Base-by-base conservation (phyloP, 2,888 invertebrate genomes). In the Caenorhabditis sp. region DNA sequence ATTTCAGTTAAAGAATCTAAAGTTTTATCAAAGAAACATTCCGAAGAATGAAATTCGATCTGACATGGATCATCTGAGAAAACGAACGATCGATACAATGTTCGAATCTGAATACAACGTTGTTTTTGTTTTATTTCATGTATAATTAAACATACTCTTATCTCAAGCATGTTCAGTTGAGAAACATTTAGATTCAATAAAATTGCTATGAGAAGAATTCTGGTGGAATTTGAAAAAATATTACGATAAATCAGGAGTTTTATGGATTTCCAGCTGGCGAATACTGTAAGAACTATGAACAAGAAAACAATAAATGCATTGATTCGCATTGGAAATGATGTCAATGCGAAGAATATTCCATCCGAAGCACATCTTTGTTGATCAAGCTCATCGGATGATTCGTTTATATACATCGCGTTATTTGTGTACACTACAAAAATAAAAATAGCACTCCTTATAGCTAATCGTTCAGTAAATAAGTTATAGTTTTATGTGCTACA, bases 41-140 rank as follows among this genome's bases (percentile, higher is more conserved):
- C 62, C 0, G 65, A 59, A n/a, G 53, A 58, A 36, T 58, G 65
- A 43, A 70, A 70, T 49, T 66, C 62, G 17, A 70, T 70, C 56
- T 63, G 31, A 38, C 70, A 70, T 14, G 59, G 61, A 50, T 70
- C 59, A 3, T 62, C 36, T 8, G 62, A 62, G 50, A 58, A 27
- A 3, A 52, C 43, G 1, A 66, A 14, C 1, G 65, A 38, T 21
- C 64, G 70, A 36, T 53, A 20, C 8, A 70, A 58, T 36, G 49
- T 58, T 12, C 66, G 61, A 10, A 65, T 65, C 70, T 70, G 23
- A n/a, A 49, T 38, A 49, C 14, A n/a, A 12, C 20, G 17, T 21
- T 20, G 20, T 2, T 25, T 7, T n/a, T 12, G 20, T 52, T 21
- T 17, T 1, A 52, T 21, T 17, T 5, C 5, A 38, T 1, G n/a